Evolutionary conservation across 2,888 invertebrate species (phyloP).

Genomic region (Cheilosia impressa): DNA sequence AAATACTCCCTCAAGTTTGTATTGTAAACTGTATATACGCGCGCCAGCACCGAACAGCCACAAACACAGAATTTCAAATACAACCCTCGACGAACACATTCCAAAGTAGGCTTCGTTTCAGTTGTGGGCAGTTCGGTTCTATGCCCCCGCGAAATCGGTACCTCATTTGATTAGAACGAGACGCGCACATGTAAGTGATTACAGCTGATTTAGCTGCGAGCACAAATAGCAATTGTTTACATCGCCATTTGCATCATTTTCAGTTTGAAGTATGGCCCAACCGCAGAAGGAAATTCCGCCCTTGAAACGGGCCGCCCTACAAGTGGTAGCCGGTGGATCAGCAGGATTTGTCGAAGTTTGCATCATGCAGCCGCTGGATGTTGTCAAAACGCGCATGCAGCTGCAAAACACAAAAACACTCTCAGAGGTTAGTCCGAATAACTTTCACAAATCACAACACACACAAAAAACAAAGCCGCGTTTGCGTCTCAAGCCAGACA

Average conservation of each 20-base stretch:
- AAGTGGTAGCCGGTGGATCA: constrained; percentile 90
- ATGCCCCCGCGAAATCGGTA: constrained; percentile 6
- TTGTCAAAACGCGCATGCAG: constrained; percentile 95
- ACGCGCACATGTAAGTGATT: constrained; percentile 51
- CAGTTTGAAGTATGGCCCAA: constrained; percentile 31
- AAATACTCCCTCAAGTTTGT: constrained; percentile 38
- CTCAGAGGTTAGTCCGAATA: constrained; percentile 78
- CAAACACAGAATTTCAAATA: constrained; percentile 60
- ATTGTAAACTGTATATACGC: background rate
- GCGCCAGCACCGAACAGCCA: background rate
- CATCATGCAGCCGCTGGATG: constrained; percentile 97
- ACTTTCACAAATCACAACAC: background rate
- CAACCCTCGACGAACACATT: constrained; percentile 63
- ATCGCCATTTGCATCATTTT: constrained; percentile 16
- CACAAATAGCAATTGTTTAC: constrained; percentile 21
- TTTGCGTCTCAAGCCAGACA: background rate
- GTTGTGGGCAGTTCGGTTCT: constrained; percentile 39
- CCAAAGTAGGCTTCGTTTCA: constrained; percentile 65
- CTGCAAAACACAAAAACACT: constrained; percentile 85
- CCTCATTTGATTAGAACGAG: background rate
- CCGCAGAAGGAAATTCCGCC: constrained; percentile 77
- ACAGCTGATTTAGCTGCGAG: constrained; percentile 12
- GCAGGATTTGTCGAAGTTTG: constrained; percentile 97
- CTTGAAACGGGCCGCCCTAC: constrained; percentile 80
- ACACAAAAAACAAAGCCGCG: background rate